Base-by-base conservation (phyloP, 2,888 invertebrate genomes). In the Argynnis bischoffii region DNA sequence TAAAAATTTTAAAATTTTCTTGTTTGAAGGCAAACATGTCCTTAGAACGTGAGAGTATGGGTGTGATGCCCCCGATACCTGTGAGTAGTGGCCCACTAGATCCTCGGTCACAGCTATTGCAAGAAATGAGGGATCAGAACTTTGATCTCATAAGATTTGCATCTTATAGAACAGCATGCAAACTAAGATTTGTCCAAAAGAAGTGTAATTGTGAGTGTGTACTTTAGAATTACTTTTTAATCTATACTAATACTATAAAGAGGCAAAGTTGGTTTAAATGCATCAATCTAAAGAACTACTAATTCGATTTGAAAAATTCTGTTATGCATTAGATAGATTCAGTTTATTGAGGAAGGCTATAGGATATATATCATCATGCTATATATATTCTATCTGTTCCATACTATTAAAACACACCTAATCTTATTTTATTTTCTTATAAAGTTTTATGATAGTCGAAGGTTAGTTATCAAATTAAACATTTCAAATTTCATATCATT, bases 131-230 rank as follows among this genome's bases (percentile, higher is more conserved):
- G 75, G 95, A 97, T 77, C 98, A 98, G 87, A 97, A 98, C 88
- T 99, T 97, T 85, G 99, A 99, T 90, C 95, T 97, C 73, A 99
- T 99, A 81, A 95, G 99, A 79, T 99, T 99, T 90, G 98, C 99
- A 56, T 99, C 99, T 1, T 99, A 99, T 89, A 95, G 99, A 74
- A 99, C 99, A 4, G 99, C 99, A 11, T 98, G 98, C 84, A 99
- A 99, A 89, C 94, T 99, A 66, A 94, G 99, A 79, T 99, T 98
- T 92, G 98, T 99, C 72, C 99, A 99, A 92, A 99, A 98, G 90
- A 98, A 98, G 92, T 98, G 98, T 79, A 98, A 98, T 88, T 94
- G 98, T 98, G 93, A 96, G 98, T 88, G 66, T 65, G 63, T 67
- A 64, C 51, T 65, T 51, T 63, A 41, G 35, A 41, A 41, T 11